phyloP scores from a whole-genome alignment of 2,888 invertebrate species.

The Hyalella azteca region DNA sequence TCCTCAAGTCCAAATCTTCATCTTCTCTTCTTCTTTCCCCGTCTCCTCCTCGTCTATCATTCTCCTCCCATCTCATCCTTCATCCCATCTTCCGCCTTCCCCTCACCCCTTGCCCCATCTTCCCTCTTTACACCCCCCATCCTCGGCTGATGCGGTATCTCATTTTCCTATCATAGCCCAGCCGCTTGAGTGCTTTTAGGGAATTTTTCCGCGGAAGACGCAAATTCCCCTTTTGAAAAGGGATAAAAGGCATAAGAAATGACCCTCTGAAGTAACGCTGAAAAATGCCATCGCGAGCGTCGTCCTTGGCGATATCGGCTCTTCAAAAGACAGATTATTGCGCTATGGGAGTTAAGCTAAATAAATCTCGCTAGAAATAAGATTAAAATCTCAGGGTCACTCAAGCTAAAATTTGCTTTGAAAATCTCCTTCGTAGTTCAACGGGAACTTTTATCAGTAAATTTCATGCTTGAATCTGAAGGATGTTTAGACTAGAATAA shows the following conservation, averaged over 20 bases:
- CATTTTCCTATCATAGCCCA: slow-evolving; percentile 18
- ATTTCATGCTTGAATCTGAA: no score
- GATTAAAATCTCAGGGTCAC: no score
- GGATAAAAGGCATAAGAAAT: slow-evolving; percentile 36
- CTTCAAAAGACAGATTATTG: no score
- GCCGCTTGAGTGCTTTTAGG: slow-evolving; percentile 30
- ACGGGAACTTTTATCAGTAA: no score
- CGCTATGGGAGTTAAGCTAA: no score
- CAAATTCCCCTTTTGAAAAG: slow-evolving; percentile 8
- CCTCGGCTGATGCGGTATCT: background rate
- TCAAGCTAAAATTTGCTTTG: no score
- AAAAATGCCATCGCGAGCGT: background rate
- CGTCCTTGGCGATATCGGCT: slow-evolving; percentile 4
- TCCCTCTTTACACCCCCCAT: background rate
- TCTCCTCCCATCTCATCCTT: background rate
- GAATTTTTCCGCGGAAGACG: slow-evolving; percentile 7
- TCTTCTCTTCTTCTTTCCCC: background rate
- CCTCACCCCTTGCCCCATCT: background rate
- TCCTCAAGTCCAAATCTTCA: background rate
- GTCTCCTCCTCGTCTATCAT: background rate
- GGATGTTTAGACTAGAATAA: no score
- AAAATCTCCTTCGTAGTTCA: no score
- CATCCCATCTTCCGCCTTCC: background rate
- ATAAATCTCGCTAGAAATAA: no score
- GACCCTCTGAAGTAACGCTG: slow-evolving; percentile 7